Evolutionary conservation across 2,797 vertebrate species (phyloP), one percentile per base, ranked within the genome.

Genomic region (Sebastes taczanowskii): DNA sequence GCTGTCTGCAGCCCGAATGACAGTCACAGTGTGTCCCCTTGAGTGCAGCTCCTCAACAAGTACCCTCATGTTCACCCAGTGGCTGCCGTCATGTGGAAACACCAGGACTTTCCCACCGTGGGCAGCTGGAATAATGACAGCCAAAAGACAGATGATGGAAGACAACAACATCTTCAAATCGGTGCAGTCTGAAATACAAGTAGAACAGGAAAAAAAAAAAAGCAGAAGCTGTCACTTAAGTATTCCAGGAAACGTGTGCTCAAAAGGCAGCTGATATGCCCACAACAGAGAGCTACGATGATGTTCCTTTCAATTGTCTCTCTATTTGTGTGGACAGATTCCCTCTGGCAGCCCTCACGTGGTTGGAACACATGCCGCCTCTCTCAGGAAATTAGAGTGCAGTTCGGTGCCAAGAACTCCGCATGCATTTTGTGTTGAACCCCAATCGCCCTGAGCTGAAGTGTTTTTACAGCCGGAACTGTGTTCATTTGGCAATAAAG

Each of bases 21-120:
- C 88, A 2, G 90, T 91, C 32, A 93, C 74, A 34, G 18, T 4
- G 55, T 92, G 92, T 3, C 90, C 91, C 3, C 20, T 70, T 5
- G 61, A 61, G 65, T 92, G 84, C 30, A 93, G 80, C 49, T 68
- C 89, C 62, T 88, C 74, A 11, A 91, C 73, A 13, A 92, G 78
- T 11, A 90, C 81, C 32, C 65, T 78, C 90, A 91, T 94, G 83
- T 93, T 94, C 34, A 93, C 78, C 91, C 90, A 94, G 79, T 94
- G 91, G 67, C 93, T 94, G 32, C 91, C 86, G 0, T 92, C 92
- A 34, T 84, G 60, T 14, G 89, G 85, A 49, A 91, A 84, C 3
- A 93, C 86, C 67, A 91, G 46, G 64, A 89, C 34, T 1, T 85
- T 89, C 46, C 85, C 84, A 14, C 75, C 4, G 11, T 62, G 29